Evolutionary conservation across 2,113 vertebrate species (phyloP).

Genomic region (Elephantulus edwardii): DNA sequence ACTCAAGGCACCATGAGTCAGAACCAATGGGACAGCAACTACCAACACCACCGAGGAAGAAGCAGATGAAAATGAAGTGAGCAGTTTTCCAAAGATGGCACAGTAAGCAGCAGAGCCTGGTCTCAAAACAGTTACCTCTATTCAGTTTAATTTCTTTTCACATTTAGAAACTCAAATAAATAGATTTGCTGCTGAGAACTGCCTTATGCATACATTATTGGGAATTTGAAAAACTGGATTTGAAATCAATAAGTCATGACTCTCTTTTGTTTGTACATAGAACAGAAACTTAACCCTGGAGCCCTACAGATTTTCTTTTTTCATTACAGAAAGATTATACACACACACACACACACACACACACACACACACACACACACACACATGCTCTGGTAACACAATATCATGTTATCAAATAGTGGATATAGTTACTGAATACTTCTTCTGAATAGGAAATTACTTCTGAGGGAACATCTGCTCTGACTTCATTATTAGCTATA

Average conservation of each 20-base stretch:
- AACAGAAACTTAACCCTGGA: neutral
- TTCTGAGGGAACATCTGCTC: neutral
- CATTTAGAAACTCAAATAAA: slow-evolving; percentile 2
- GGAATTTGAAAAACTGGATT: neutral
- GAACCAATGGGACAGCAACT: neutral
- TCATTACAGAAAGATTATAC: neutral
- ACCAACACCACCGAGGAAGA: neutral
- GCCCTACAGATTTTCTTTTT: neutral
- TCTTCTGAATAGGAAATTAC: neutral
- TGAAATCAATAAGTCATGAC: neutral
- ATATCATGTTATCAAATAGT: neutral
- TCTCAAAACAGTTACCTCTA: neutral
- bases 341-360: too few species aligned
- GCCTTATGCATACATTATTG: neutral
- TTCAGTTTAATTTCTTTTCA: neutral
- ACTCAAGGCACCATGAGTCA: neutral
- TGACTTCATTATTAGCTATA: neutral
- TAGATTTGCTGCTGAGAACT: neutral
- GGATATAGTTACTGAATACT: neutral
- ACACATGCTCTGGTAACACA: neutral
- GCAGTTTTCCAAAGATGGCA: neutral
- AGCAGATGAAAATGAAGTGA: neutral
- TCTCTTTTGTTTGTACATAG: neutral
- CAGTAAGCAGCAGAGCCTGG: neutral
- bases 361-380: neutral